Evolutionary conservation across 2,113 vertebrate species (phyloP).

Genomic region (Hemicordylus capensis): DNA sequence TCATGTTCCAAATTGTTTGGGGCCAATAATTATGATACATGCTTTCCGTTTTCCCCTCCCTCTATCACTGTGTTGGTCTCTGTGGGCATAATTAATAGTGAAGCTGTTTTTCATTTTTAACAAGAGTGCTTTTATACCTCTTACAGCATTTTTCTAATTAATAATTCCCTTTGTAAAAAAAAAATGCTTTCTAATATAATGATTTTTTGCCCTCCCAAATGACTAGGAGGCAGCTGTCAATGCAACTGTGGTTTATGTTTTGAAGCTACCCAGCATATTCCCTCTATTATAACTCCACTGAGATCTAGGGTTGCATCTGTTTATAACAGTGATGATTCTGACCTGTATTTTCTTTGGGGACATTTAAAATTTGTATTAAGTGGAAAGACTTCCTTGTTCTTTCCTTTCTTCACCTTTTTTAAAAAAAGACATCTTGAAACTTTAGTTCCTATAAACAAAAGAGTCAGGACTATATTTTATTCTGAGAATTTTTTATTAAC

Average conservation of each 20-base stretch:
- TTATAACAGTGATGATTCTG: constrained; percentile 24
- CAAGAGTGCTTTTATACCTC: constrained; percentile 49
- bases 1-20: constrained; percentile 44
- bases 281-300: constrained; percentile 36
- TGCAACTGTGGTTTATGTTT: not conserved
- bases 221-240: constrained; percentile 54
- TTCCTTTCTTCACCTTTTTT: not conserved
- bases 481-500: not conserved
- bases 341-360: constrained; percentile 30
- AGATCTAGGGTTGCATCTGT: constrained; percentile 34
- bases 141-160: constrained; percentile 67
- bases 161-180: constrained; percentile 67
- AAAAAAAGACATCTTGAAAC: constrained; percentile 2
- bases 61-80: constrained; percentile 59
- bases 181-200: constrained; percentile 54
- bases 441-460: constrained; percentile 46
- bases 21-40: constrained; percentile 54
- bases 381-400: not conserved
- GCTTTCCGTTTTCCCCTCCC: constrained; percentile 35
- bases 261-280: constrained; percentile 23
- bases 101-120: constrained; percentile 61
- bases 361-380: constrained; percentile 32
- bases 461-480: not conserved
- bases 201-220: constrained; percentile 26
- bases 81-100: constrained; percentile 73